phyloP scores from a whole-genome alignment of 2,113 vertebrate species.

The Indri indri region DNA sequence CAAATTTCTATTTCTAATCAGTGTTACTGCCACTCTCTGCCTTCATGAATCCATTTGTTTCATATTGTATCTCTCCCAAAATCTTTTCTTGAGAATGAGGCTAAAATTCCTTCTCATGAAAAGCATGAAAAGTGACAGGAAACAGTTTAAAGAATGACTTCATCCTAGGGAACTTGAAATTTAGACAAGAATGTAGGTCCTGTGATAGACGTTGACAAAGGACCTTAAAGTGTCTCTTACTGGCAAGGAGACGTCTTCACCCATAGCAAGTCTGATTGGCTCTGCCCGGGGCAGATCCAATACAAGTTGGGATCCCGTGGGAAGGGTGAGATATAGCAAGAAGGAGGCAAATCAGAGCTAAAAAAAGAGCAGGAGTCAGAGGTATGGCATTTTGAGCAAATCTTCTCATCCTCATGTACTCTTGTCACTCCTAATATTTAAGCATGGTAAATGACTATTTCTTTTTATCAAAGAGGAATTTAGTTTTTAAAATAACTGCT shows the following conservation, averaged over 20 bases:
- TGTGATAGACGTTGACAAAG: not conserved
- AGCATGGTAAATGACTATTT: not conserved
- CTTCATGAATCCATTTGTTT: not conserved
- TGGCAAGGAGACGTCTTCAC: not conserved
- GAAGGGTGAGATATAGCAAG: not conserved
- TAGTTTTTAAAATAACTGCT: not conserved
- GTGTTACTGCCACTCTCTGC: not conserved
- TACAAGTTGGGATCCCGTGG: not conserved
- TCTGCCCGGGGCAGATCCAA: not conserved
- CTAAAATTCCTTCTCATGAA: not conserved
- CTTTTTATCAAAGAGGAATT: not conserved
- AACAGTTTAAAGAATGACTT: constrained; percentile 10
- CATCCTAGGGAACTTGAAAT: not conserved
- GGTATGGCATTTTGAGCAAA: not conserved
- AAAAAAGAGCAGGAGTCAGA: not conserved
- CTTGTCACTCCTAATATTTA: not conserved
- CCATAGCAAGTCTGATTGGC: not conserved
- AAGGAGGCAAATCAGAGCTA: not conserved
- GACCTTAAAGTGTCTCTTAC: not conserved
- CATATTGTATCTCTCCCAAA: not conserved
- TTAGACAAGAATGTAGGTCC: not conserved
- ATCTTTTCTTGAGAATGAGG: not conserved
- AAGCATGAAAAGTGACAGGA: constrained; percentile 31
- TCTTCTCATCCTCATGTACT: not conserved
- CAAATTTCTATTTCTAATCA: not conserved